Evolutionary conservation across 1,140 invertebrate species (phyloP), one percentile per base, ranked within the genome.

Genomic region (Plectus sambesii): DNA sequence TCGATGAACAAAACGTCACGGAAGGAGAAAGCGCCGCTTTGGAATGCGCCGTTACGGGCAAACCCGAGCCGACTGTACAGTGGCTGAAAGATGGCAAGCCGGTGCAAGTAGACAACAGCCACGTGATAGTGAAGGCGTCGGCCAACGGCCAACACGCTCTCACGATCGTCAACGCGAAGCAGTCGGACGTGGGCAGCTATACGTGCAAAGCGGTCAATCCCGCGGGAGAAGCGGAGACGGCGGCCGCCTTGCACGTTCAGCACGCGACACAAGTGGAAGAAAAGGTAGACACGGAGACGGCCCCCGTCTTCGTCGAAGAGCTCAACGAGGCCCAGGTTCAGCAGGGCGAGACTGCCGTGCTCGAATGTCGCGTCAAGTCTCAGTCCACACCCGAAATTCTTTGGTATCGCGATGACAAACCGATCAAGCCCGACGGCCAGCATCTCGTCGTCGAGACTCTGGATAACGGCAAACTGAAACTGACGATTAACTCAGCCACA

Each of bases 81-180:
- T 94, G 88, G 88, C 82, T 79, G 59, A 80, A 82, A 58, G 88
- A 96, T 71, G 83, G 82, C 27, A 78, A 82, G 55, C 79, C 82
- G 65, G 77, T 94, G 23, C 68, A 76, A 51, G 77, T 66, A 41
- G 65, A 69, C 46, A 68, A 77, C 47, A 72, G 41, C 15, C 58
- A 81, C 8, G 76, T 81, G 6, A 71, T 73, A n/a, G 49, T 51
- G 17, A 60, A 62, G 2, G 77, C 80, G 22, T 75, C 51, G 33
- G 47, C 55, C 20, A 51, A 24, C 27, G 53, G 52, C 5, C 35
- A 47, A 19, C 56, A 49, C n/a, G 36, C 42, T 2, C 56, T 58
- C 12, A 42, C 37, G 8, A 51, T 63, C 23, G 47, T 40, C 17
- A 44, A 61, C 35, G 51, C 48, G 0, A 35, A 37, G 17, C 23